Percentiles rank a stretch among this genome's conserved stretches.
phyloP scores from a whole-genome alignment of 2,888 invertebrate species.

The Zootermopsis nevadensis region DNA sequence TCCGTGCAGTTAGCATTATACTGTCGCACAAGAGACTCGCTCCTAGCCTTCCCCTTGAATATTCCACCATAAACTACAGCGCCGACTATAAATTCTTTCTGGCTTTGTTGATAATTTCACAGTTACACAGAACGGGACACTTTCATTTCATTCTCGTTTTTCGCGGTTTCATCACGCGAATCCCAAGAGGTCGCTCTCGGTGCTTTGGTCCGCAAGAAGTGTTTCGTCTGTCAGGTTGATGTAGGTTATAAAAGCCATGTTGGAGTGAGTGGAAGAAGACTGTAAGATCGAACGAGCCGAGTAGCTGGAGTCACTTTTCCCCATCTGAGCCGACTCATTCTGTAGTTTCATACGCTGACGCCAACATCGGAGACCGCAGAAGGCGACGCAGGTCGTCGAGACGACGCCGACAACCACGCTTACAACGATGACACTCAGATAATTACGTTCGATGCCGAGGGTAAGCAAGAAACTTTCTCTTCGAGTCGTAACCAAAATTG shows the following conservation, averaged over 20 bases:
- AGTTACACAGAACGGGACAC: neutral
- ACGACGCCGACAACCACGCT: constrained; percentile 52
- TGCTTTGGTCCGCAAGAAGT: constrained; percentile 49
- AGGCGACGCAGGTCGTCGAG: constrained; percentile 51
- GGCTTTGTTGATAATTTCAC: neutral
- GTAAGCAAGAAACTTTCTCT: constrained; percentile 54
- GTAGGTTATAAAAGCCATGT: constrained; percentile 53
- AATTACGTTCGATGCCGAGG: constrained; percentile 55
- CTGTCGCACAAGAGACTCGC: neutral
- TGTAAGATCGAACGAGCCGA: constrained; percentile 49
- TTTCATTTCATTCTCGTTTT: neutral
- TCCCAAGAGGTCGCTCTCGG: constrained; percentile 48
- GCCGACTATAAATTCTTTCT: too few species aligned
- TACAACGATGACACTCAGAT: constrained; percentile 54
- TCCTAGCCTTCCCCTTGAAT: too few species aligned
- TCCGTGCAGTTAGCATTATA: too few species aligned
- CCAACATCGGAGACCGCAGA: constrained; percentile 53
- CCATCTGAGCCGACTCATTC: constrained; percentile 46
- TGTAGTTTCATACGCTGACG: constrained; percentile 47
- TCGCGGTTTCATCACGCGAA: constrained; percentile 41
- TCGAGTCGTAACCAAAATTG: constrained; percentile 55
- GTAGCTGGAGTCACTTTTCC: constrained; percentile 50
- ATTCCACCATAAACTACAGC: too few species aligned
- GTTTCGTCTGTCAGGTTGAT: constrained; percentile 53
- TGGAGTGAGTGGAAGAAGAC: constrained; percentile 51